Conservation (phyloP, 1,140 invertebrate species). For the Aleiodes sp. region DNA sequence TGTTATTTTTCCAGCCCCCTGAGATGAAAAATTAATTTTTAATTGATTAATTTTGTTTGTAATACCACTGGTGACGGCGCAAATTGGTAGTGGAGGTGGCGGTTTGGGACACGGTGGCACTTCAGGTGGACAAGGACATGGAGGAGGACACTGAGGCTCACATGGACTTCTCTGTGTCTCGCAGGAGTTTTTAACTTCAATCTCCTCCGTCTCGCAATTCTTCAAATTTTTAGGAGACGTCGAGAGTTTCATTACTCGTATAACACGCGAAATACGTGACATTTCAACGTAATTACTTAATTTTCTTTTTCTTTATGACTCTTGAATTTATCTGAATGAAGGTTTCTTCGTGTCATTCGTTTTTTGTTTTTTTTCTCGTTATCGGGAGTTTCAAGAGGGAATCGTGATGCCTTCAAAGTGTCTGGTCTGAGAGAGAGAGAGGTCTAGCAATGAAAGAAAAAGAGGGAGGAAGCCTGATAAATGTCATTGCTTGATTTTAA, state of each 20-base stretch:
- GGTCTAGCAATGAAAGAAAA: background rate
- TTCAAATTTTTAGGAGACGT: background rate
- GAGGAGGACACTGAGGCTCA: background rate
- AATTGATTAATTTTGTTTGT: background rate
- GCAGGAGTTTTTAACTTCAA: background rate
- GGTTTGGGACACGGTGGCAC: background rate
- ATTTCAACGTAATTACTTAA: background rate
- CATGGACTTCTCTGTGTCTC: background rate
- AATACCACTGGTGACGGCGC: background rate
- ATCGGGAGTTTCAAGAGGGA: no score
- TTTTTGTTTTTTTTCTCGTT: background rate
- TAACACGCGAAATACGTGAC: background rate
- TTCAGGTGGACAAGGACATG: background rate
- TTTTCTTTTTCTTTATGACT: background rate
- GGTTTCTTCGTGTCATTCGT: background rate
- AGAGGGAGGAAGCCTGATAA: background rate
- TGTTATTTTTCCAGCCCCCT: no score
- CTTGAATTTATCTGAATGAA: background rate
- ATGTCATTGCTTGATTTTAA: background rate
- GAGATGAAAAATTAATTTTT: background rate
- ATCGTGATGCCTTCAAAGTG: background rate
- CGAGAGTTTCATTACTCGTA: background rate
- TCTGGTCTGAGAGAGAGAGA: background rate
- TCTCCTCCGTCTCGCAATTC: background rate
- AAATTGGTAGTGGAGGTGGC: background rate